Percentiles rank a stretch among this genome's conserved stretches.
These are phyloP conservation scores for Corella eumyota DNA, from an alignment of 23 tunicate species.

Conservation along the genomic window DNA sequence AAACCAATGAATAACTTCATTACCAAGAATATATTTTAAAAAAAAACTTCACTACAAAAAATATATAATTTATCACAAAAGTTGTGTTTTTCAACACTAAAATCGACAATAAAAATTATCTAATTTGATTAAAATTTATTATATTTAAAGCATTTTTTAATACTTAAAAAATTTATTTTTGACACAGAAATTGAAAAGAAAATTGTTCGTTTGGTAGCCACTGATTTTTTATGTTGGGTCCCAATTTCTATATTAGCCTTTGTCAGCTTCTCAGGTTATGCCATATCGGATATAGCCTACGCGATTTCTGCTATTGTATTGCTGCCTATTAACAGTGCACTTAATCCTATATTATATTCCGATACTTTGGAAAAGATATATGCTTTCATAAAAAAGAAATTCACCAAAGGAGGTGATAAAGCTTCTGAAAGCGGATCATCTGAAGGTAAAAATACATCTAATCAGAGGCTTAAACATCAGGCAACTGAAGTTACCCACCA, in stretches of 20 bases:
- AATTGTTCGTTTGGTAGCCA: conserved; percentile 23
- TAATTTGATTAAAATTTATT: background rate
- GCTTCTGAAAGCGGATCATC: too few species aligned
- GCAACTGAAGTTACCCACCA: too few species aligned
- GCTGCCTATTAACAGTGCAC: conserved; percentile 47
- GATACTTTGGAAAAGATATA: conserved; percentile 13
- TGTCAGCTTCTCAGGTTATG: conserved; percentile 13
- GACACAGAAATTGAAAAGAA: conserved; percentile 23
- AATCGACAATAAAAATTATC: too few species aligned
- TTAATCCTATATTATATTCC: conserved; percentile 36
- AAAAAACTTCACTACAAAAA: too few species aligned
- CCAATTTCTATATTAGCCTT: conserved; percentile 37
- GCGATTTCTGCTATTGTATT: conserved; percentile 36
- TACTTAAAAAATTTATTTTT: background rate
- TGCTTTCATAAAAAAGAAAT: too few species aligned
- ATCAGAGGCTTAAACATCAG: too few species aligned
- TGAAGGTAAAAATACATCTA: too few species aligned
- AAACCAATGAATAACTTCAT: too few species aligned
- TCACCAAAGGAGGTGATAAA: too few species aligned
- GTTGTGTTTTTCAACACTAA: too few species aligned
- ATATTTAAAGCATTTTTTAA: background rate
- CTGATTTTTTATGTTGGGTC: conserved; percentile 57
- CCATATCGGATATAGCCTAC: conserved; percentile 27
- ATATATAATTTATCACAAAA: too few species aligned
- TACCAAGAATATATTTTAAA: too few species aligned